These are phyloP conservation scores for Melanerpes formicivorus DNA, from an alignment of 2,113 vertebrate genomes.

Conservation along the genomic window DNA sequence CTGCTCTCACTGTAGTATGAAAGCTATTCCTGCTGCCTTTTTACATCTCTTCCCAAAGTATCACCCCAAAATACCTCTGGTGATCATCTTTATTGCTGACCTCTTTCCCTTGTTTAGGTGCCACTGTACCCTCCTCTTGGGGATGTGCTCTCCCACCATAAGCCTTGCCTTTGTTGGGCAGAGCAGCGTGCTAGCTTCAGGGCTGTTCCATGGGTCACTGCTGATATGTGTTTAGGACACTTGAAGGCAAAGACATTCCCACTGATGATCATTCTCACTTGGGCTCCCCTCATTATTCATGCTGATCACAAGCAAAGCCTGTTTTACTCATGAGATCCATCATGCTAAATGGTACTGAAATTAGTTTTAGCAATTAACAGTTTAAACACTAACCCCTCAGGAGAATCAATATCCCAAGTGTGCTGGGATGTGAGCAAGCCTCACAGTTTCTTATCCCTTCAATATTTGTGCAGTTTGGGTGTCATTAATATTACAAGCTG, in stretches of 20 bases:
- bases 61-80: background rate
- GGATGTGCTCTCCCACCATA: background rate
- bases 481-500: background rate
- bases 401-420: background rate
- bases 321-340: conserved; percentile 29
- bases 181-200: background rate
- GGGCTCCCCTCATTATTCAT: background rate
- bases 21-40: background rate
- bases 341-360: conserved; percentile 12
- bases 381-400: background rate
- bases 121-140: background rate
- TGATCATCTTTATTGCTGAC: background rate
- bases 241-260: background rate
- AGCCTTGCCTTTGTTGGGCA: background rate
- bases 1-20: background rate
- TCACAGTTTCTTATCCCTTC: background rate
- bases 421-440: background rate
- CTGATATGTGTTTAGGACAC: background rate
- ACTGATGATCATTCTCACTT: background rate
- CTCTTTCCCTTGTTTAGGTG: background rate
- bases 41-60: background rate
- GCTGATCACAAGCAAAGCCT: background rate
- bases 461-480: background rate
- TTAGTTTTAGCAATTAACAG: conserved; percentile 32
- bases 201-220: background rate